Evolutionary conservation across 2,797 vertebrate species (phyloP).

Genomic region (Sebastes vulpes): DNA sequence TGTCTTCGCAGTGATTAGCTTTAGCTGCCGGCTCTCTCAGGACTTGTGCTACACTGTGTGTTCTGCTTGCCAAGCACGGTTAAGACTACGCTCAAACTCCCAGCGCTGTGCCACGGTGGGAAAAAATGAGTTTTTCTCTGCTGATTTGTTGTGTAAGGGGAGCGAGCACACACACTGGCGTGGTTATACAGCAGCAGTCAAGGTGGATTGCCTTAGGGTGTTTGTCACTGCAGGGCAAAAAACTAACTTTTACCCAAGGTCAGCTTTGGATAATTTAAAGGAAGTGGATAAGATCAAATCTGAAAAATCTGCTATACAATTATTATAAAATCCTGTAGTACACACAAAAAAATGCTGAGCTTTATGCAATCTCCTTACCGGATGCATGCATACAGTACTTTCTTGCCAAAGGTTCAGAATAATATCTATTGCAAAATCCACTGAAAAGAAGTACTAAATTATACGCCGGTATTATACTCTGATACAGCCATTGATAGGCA

Average conservation of each 20-base stretch:
- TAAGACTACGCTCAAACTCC: constrained; percentile 64
- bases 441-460: not conserved
- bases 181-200: constrained; percentile 24
- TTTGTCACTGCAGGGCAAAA: constrained; percentile 44
- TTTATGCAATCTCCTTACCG: not conserved
- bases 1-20: constrained; percentile 75
- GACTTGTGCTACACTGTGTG: constrained; percentile 65
- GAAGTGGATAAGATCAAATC: constrained; percentile 17
- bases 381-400: not conserved
- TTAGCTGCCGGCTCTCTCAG: constrained; percentile 62
- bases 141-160: constrained; percentile 70
- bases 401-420: not conserved
- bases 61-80: constrained; percentile 75
- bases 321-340: not conserved
- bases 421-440: not conserved
- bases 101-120: constrained; percentile 39
- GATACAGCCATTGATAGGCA: not conserved
- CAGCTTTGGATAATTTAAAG: constrained; percentile 38
- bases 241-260: constrained; percentile 55
- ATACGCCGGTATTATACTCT: not conserved
- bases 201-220: constrained; percentile 57
- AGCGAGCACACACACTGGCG: constrained; percentile 35
- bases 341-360: not conserved
- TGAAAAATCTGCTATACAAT: not conserved
- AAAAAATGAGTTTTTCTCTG: constrained; percentile 61